Base-by-base conservation (phyloP, 2,797 vertebrate species). In the Myotis myotis region DNA sequence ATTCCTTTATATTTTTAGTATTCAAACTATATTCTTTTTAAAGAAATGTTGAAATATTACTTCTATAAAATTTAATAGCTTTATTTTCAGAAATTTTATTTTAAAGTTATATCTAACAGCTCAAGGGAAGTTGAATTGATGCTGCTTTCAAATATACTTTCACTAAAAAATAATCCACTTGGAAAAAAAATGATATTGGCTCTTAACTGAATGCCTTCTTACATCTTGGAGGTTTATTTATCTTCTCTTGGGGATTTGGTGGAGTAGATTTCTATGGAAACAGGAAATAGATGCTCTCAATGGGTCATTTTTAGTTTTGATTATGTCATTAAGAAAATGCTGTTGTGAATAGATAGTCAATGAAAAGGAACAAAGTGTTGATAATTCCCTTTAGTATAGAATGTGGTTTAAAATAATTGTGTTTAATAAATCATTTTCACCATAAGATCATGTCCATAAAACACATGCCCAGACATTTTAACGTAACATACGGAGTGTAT, bases 101-200 rank as follows among this genome's bases (percentile, higher is more conserved):
- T 71, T 76, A 72, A 89, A 89, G 44, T 83, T 82, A 53, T 53
- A 80, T 33, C 11, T 84, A 84, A 76, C 7, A 87, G 30, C n/a
- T 86, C 33, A 78, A 84, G 28, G n/a, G 60, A 89, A 71, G 8
- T 64, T 86, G 76, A 95, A 80, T 13, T 80, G 75, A 94, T 62
- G 51, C 0, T 72, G 12, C 12, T 89, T 91, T 96, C 51, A 91
- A 71, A 93, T 44, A 53, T 72, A 71, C 10, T 87, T 78, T 91
- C 8, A n/a, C 20, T 87, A 38, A 91, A 95, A 96, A 60, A 44
- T 57, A 95, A 95, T 85, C 8, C 7, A 55, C 6, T 88, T 90
- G 36, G 33, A 16, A 89, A 74, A 72, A n/a, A 92, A 72, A 76
- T 8, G 44, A 78, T 44, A 38, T 82, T 66, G 13, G 1, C 12